Evolutionary conservation across 2,113 vertebrate species (phyloP), one percentile per base, ranked within the genome.

Genomic region (Anhinga anhinga): DNA sequence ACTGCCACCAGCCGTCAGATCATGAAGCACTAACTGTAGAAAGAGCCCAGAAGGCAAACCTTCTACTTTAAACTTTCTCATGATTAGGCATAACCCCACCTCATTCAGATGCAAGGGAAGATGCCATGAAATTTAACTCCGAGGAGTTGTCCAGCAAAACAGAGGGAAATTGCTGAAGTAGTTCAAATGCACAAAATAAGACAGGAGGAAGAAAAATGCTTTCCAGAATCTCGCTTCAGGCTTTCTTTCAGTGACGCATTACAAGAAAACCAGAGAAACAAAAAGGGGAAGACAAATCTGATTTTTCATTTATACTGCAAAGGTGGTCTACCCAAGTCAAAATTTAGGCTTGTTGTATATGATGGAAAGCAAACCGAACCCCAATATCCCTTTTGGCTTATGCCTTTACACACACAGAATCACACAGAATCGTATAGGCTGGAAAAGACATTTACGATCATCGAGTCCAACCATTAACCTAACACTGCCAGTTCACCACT

Each of bases 61-160:
- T 85, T 87, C 73, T 58, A 78, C 78, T 45, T 76, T 58, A 72
- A 84, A 96, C 16, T 52, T 38, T 67, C 52, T 72, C 17, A 26
- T 45, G 71, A 72, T n/a, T 50, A 91, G 66, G 49, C 58, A 72
- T 23, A 90, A 85, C 23, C 70, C 56, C 36, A 38, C 44, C 50
- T 55, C 74, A 67, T 61, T 69, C 56, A 38, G 32, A 77, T 15
- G 45, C 62, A 93, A 70, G 67, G 25, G n/a, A 77, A 94, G 80
- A 88, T 29, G 32, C 67, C 29, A 10, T 8, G 29, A 80, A 55
- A 88, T n/a, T 82, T 36, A 78, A 71, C 95, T 97, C 95, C 1
- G 4, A 96, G 94, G 96, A 97, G 78, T 30, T 97, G 96, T 95
- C 97, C 93, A 97, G 93, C 58, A 95, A 95, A 95, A 95, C 95